Conservation (phyloP, 2,113 vertebrate genomes). For the Oryzias woworae region DNA sequence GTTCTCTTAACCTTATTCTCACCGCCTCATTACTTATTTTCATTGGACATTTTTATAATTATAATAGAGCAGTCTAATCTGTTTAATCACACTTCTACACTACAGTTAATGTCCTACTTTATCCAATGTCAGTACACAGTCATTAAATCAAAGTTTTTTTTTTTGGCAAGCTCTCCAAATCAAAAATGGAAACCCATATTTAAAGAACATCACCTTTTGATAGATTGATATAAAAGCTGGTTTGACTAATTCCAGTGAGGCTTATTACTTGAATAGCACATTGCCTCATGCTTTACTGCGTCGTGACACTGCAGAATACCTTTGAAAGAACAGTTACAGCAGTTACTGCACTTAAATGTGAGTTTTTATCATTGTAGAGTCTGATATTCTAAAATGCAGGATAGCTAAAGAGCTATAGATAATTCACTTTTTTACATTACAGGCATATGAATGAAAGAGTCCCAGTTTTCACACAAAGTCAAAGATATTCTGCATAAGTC, state of each 20-base stretch:
- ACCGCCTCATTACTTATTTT: slow-evolving; percentile 41
- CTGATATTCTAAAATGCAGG: too few relatives aligned
- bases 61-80: slow-evolving; percentile 41
- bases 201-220: slow-evolving; percentile 11
- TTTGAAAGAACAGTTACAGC: neutral
- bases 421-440: too few relatives aligned
- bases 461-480: too few relatives aligned
- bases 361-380: too few relatives aligned
- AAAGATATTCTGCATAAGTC: too few relatives aligned
- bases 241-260: slow-evolving; percentile 21
- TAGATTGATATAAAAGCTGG: slow-evolving; percentile 31
- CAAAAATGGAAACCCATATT: slow-evolving; percentile 43
- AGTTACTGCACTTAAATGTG: neutral
- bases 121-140: slow-evolving; percentile 33
- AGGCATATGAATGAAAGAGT: too few relatives aligned
- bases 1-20: slow-evolving; percentile 22
- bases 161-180: slow-evolving; percentile 33
- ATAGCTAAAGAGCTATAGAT: too few relatives aligned
- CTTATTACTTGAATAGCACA: neutral
- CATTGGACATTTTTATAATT: slow-evolving; percentile 43
- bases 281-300: neutral
- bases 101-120: slow-evolving; percentile 43
- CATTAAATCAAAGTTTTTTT: slow-evolving; percentile 18
- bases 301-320: neutral
- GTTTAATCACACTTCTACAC: slow-evolving; percentile 50